Evolutionary conservation across 2,888 invertebrate genomes (phyloP).

Genomic region (Calameuta filiformis): DNA sequence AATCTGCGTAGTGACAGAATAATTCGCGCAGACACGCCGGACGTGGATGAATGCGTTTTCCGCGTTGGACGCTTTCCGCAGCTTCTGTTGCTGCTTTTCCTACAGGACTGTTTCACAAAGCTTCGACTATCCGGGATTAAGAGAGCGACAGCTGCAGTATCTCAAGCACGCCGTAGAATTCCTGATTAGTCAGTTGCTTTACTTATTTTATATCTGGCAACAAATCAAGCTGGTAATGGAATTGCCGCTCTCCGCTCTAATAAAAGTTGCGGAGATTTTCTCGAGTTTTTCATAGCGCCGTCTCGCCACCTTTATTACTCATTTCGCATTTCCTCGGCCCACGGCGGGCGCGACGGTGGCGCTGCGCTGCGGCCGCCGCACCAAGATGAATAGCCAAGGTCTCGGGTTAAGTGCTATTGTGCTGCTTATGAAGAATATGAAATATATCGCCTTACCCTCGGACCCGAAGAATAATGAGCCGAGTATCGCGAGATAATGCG

Average conservation of each 20-base stretch:
- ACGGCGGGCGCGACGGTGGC: not conserved
- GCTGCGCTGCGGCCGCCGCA: not conserved
- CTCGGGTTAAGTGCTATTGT: slow-evolving; percentile 6
- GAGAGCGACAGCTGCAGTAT: slow-evolving; percentile 5
- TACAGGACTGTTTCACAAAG: not conserved
- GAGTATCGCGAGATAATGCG: not conserved
- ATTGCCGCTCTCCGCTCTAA: slow-evolving; percentile 23
- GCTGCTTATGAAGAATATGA: slow-evolving; percentile 6
- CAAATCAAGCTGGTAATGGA: slow-evolving; percentile 24
- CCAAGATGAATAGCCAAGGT: slow-evolving; percentile 2
- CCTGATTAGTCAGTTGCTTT: slow-evolving; percentile 10
- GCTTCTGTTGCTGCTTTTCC: not conserved
- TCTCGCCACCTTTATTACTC: slow-evolving; percentile 18
- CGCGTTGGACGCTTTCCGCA: not conserved
- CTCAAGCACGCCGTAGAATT: not conserved
- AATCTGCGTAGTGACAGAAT: too few relatives aligned
- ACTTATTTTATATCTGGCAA: slow-evolving; percentile 21
- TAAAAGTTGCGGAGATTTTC: slow-evolving; percentile 23
- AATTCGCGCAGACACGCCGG: too few relatives aligned
- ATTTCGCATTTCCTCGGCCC: slow-evolving; percentile 19
- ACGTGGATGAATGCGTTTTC: slow-evolving; percentile 21
- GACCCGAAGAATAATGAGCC: not conserved
- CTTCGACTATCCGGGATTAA: not conserved
- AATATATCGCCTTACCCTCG: not conserved
- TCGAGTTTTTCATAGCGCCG: slow-evolving; percentile 15